Evolutionary conservation across 2,113 vertebrate species (phyloP), one percentile per base, ranked within the genome.

Genomic region (Eublepharis macularius): DNA sequence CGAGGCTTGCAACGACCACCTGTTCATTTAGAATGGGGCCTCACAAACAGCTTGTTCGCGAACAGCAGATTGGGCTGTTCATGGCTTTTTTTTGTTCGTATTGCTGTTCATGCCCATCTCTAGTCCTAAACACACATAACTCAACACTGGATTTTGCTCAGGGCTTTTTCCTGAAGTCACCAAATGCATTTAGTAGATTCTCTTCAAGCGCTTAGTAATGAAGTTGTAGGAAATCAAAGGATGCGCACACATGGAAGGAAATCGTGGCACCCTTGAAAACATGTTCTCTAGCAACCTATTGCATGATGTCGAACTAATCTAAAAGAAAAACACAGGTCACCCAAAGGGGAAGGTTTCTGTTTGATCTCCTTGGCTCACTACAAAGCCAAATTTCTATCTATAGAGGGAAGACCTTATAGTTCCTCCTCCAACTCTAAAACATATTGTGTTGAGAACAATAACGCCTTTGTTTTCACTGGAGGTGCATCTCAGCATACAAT

Each of bases 371-470:
- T 80, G 54, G 11, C 65, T 78, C 92, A 69, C 82, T 83, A 32
- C 39, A 82, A 85, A 90, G 91, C 87, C 95, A 96, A 94, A 45
- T 84, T 86, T 93, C 93, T 95, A 93, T 95, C 94, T 92, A 14
- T 41, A 86, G 86, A 96, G 94, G 95, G 95, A 96, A 88, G 88
- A 89, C 88, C 89, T 94, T 94, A 93, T 92, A 76, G 73, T 86
- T 94, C 87, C 89, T 94, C 85, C 73, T 65, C 36, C 70, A 65
- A 6, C 68, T 65, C 69, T 34, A 49, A 86, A 80, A 93, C 81
- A 92, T 92, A 94, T 92, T 94, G 89, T 85, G 76, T 82, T 92
- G 69, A 51, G 91, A 96, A 97, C 96, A 97, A 97, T 97, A 91
- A 90, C 47, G 87, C 92, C 92, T 95, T 95, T 96, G 92, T 96